Evolutionary conservation across 1,140 invertebrate species (phyloP), one percentile per base, ranked within the genome.

Genomic region (Maconellicoccus hirsutus): DNA sequence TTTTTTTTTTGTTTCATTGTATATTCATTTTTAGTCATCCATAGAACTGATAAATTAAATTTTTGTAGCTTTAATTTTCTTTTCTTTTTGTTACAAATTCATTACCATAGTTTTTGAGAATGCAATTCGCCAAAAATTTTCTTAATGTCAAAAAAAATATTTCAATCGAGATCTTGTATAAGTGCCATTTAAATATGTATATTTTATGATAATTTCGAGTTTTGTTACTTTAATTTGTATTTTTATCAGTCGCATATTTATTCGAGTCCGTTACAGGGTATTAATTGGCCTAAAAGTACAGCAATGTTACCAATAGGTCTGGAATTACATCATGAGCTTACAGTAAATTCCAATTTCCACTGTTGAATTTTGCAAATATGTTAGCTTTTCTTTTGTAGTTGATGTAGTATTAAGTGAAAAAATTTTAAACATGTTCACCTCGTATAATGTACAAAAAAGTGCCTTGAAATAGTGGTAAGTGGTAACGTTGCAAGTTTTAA

Each of bases 1-100:
- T 66, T 66, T 22, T 26, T 66, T 16, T 10, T 66, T 66, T 66
- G 21, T 66, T 25, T 66, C 25, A 8, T 23, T 66, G 25, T 66
- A 66, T 66, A 25, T 66, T 66, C 3, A 23, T 59, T 66, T 66
- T 66, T 66, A 66, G 61, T 66, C 61, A 66, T 14, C 25, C 25
- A 66, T 66, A 66, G 61, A 66, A 66, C 61, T 66, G 61, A 66
- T 66, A 26, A 66, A 66, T 23, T 66, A 66, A 66, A 25, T 25
- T 66, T 66, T 66, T 66, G 21, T 66, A 66, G 25, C 25, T 66
- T 66, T 66, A 66, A 66, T 66, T 66, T 66, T 23, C 25, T 66
- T 66, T 22, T 66, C 16, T 4, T 52, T 19, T 52, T 52, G 42
- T 16, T 19, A 52, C 10, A 52, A 19, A 16, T 52, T 16, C n/a